Evolutionary conservation across 2,113 vertebrate genomes (phyloP), one percentile per base, ranked within the genome.

Genomic region (Notarius quadriscutis): DNA sequence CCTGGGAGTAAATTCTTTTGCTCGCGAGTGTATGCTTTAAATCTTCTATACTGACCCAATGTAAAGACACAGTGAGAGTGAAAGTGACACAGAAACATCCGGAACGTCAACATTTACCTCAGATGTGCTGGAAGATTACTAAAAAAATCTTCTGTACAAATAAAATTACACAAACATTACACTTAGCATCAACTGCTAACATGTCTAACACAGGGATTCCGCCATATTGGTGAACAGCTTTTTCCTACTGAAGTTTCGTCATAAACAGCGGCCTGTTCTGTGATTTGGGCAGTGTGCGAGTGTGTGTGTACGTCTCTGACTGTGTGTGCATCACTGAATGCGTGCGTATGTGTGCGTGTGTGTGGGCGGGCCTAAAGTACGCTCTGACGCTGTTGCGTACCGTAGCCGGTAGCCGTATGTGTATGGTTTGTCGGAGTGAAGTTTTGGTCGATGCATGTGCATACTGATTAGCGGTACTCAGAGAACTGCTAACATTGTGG

Each of bases 361-460:
- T 75, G 25, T 93, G 92, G 0, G 90, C 67, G 0, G 93, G 93
- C 74, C 86, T 91, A 89, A 96, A 96, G 22, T 96, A 95, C 4
- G 94, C 94, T 88, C 90, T 92, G 87, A 95, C 92, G 0, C 95
- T 95, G 87, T 90, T 93, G 9, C 87, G 91, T 11, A 95, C 92
- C 17, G 94, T 91, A 75, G 93, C 25, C 0, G 95, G 96, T 63
- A 96, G 93, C 77, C 93, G 90, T 88, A 96, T 92, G 8, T 1
- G 93, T 89, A 96, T 95, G 48, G 93, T 94, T 89, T 95, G 95
- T 85, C 92, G 93, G 88, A 95, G 6, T 7, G 74, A 92, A 12
- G 84, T 85, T 72, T 72, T 78, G 9, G 84, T 51, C 11, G 74
- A 51, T 30, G 41, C 55, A 86, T 77, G 91, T 87, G 84, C 84